Evolutionary conservation across 1,140 invertebrate species (phyloP), one percentile per base, ranked within the genome.

Genomic region (Bombus affinis): DNA sequence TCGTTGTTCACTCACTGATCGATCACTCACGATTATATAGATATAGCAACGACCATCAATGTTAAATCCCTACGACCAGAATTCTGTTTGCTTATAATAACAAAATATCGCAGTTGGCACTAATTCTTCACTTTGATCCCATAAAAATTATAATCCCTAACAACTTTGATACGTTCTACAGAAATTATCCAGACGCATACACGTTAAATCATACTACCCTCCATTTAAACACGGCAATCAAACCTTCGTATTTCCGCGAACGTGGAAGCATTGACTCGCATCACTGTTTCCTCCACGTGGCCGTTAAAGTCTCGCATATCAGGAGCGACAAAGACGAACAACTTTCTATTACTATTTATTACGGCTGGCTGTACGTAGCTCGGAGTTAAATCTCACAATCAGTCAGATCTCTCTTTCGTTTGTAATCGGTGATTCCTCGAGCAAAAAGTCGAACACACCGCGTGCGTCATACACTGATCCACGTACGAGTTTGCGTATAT

Each of bases 231-330:
- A 9, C 35, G 18, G 18, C 28, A 42, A 42, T 32, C 28, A 25
- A 32, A 59, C 3, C 12, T 79, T 28, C 9, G 25, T 25, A 18
- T 57, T 75, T 37, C 35, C n/a, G 2, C 4, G 75, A 42, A 68
- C 35, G 68, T 37, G 62, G 25, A 84, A 71, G 13, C 75, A 22
- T 28, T 71, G 65, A 78, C 74, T 66, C 59, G 62, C 10, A 83
- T 37, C 74, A 35, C 65, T 68, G 44, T 10, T 13, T 15, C 77
- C 42, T 35, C 10, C 25, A 65, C 28, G 44, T 28, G 35, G 70
- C 68, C 81, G 73, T 80, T 47, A 79, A 44, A 25, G 39, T 47
- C 75, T 79, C 76, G 66, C 3, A 39, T 37, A 72, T 79, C 53
- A n/a, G 53, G 32, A 5, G 4, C 66, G 53, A 37, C 47, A 32